A percentile compares a stretch with the other conserved stretches of the same genome.
These are phyloP conservation scores for Parasteatoda tepidariorum DNA, from an alignment of 1,140 invertebrate species.

Conservation along the genomic window DNA sequence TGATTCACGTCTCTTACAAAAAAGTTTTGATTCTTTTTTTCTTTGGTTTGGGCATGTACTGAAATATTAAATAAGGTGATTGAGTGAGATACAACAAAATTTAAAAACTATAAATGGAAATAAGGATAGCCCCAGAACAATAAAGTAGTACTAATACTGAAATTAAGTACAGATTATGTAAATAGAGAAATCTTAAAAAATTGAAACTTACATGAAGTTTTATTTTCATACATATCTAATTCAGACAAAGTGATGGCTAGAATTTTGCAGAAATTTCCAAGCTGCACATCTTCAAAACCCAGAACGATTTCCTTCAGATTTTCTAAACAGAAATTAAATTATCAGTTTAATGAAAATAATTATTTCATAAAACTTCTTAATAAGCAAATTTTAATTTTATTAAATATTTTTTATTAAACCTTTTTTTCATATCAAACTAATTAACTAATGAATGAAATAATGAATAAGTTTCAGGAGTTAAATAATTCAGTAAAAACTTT, in stretches of 20 bases:
- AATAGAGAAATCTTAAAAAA: not conserved
- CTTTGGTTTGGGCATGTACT: slow-evolving; percentile 53
- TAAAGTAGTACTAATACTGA: too few species aligned
- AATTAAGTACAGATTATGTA: not conserved
- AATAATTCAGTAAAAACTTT: too few species aligned
- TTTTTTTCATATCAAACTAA: too few species aligned
- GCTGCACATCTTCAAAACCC: slow-evolving; percentile 16
- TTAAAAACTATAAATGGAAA: not conserved
- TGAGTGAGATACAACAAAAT: not conserved
- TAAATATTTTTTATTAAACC: too few species aligned
- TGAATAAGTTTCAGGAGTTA: too few species aligned
- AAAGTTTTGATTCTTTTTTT: slow-evolving; percentile 51
- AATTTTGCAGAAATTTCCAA: slow-evolving; percentile 60
- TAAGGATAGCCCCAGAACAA: not conserved
- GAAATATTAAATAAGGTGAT: too few species aligned
- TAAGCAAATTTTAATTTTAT: too few species aligned
- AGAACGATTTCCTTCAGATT: slow-evolving; percentile 35
- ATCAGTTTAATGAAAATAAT: not conserved
- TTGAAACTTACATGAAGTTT: slow-evolving; percentile 41
- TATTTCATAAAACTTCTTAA: too few species aligned
- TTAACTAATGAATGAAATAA: too few species aligned
- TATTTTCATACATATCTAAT: slow-evolving; percentile 62
- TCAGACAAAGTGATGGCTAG: slow-evolving; percentile 60
- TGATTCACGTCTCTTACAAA: slow-evolving; percentile 37
- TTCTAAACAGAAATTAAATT: slow-evolving; percentile 32